These are phyloP conservation scores for Enteromius anoplus DNA, from an alignment of 2,797 vertebrate species.

Conservation along the genomic window DNA sequence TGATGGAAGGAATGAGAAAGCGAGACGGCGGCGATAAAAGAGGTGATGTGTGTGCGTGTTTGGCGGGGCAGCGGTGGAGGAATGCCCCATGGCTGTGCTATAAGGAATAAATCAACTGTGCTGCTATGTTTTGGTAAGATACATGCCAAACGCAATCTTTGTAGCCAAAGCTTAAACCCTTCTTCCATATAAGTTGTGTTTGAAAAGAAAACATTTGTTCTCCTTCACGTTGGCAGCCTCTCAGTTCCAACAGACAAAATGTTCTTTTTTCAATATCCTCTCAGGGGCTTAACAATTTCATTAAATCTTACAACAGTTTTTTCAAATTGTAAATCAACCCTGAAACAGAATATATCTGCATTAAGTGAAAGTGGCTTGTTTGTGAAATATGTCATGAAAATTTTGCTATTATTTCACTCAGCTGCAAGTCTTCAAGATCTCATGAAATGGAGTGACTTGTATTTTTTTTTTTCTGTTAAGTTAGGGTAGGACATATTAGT, in stretches of 20 bases:
- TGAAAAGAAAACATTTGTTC: constrained; percentile 76
- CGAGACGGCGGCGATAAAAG: constrained; percentile 41
- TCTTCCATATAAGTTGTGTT: constrained; percentile 59
- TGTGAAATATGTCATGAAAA: constrained; percentile 20
- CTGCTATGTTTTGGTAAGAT: constrained; percentile 72
- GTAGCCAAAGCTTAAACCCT: constrained; percentile 24
- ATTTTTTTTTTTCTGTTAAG: neutral
- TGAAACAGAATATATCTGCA: constrained; percentile 34
- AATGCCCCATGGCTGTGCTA: constrained; percentile 49
- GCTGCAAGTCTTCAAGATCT: neutral
- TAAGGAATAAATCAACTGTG: constrained; percentile 69
- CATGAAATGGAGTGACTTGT: neutral
- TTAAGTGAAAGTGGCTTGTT: constrained; percentile 36
- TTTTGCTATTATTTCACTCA: neutral
- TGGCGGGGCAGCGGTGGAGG: constrained; percentile 32
- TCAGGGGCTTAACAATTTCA: constrained; percentile 28
- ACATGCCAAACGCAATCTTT: constrained; percentile 67
- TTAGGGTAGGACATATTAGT: neutral
- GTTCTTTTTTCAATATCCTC: constrained; percentile 40
- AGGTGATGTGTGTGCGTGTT: constrained; percentile 45
- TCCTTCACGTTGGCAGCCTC: constrained; percentile 61
- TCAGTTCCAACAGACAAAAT: constrained; percentile 66
- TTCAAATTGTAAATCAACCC: constrained; percentile 20
- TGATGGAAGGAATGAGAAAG: constrained; percentile 55
- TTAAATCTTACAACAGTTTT: constrained; percentile 29